Conservation (phyloP, 2,888 invertebrate genomes). For the Amblyjoppa fuscipennis region DNA sequence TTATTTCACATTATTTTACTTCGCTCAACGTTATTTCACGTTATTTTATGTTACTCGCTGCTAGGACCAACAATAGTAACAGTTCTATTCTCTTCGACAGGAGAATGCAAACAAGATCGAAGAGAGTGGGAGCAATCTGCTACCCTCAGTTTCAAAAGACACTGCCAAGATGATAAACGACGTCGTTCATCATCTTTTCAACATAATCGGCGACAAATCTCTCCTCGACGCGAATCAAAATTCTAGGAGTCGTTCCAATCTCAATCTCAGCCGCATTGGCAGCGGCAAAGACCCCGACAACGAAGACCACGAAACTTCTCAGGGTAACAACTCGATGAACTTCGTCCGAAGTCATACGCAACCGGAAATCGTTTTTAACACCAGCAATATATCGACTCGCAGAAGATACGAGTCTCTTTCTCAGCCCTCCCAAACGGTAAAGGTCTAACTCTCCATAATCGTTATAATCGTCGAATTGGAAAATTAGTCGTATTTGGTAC, state of each 20-base stretch:
- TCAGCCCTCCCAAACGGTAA: constrained; percentile 48
- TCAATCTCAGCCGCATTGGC: constrained; percentile 53
- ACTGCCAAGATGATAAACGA: constrained; percentile 73
- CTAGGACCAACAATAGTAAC: background rate
- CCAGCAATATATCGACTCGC: background rate
- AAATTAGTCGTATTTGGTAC: background rate
- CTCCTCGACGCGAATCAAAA: constrained; percentile 71
- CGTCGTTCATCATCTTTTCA: constrained; percentile 74
- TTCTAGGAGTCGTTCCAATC: constrained; percentile 39
- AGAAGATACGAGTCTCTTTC: constrained; percentile 22
- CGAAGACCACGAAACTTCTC: constrained; percentile 1
- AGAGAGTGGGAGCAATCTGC: constrained; percentile 80
- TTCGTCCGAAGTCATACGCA: constrained; percentile 75
- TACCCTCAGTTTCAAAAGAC: constrained; percentile 78
- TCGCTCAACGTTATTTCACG: background rate
- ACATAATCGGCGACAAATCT: constrained; percentile 73
- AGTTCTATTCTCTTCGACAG: constrained; percentile 63
- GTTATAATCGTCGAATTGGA: background rate
- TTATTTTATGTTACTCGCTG: background rate
- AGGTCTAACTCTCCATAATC: constrained; percentile 17
- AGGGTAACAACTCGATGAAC: constrained; percentile 22
- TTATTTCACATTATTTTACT: background rate
- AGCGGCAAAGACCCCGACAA: background rate
- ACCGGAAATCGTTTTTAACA: constrained; percentile 66
- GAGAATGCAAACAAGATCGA: constrained; percentile 77